A percentile compares a stretch with the other conserved stretches of the same genome.
Conservation (phyloP, 1,140 invertebrate genomes). For the Latrodectus geometricus region DNA sequence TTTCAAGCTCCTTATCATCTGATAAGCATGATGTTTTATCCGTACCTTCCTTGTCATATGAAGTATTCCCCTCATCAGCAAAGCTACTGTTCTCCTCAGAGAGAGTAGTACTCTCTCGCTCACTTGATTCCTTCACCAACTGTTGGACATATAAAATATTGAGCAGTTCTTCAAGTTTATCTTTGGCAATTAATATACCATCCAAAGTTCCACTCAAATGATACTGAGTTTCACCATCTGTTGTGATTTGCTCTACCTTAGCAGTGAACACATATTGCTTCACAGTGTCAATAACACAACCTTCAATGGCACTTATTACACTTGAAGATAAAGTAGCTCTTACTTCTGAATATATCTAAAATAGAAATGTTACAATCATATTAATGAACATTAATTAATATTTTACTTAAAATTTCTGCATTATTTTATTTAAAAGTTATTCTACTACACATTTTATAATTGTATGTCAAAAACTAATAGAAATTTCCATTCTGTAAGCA, state of each 20-base stretch:
- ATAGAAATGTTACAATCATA: background rate
- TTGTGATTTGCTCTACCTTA: slow-evolving; percentile 10
- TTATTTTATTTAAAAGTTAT: no score
- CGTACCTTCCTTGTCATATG: slow-evolving; percentile 39
- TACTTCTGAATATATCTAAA: slow-evolving; percentile 55
- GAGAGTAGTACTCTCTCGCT: slow-evolving; percentile 35
- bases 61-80: slow-evolving; percentile 47
- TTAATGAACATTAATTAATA: no score
- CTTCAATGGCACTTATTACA: slow-evolving; percentile 36
- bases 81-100: slow-evolving; percentile 42
- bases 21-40: slow-evolving; percentile 45
- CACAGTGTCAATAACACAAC: slow-evolving; percentile 29
- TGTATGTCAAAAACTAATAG: no score
- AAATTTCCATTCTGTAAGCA: no score
- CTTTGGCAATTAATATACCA: slow-evolving; percentile 41
- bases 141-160: slow-evolving; percentile 14
- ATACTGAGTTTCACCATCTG: slow-evolving; percentile 23
- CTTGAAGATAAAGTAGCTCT: slow-evolving; percentile 34
- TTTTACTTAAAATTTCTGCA: no score
- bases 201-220: slow-evolving; percentile 47
- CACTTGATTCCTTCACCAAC: slow-evolving; percentile 23
- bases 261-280: slow-evolving; percentile 18
- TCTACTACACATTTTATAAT: no score
- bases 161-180: slow-evolving; percentile 33
- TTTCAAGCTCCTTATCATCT: slow-evolving; percentile 41